These are phyloP conservation scores for Saccostrea echinata DNA, from an alignment of 1,140 invertebrate species.

Conservation along the genomic window DNA sequence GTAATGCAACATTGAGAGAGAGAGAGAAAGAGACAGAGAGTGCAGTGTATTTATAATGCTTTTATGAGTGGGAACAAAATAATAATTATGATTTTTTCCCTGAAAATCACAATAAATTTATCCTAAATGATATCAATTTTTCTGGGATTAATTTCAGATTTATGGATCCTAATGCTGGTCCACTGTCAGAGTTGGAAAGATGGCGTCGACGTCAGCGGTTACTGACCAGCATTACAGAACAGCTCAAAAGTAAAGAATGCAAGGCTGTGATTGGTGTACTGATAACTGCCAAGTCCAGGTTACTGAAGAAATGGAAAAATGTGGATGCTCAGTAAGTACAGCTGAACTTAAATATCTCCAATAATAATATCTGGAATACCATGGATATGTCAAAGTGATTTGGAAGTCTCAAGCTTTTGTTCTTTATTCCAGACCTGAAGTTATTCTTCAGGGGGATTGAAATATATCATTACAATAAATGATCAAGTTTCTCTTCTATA, in stretches of 20 bases:
- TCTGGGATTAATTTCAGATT: slow-evolving; percentile 61
- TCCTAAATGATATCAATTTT: not conserved
- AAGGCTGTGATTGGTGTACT: slow-evolving; percentile 79
- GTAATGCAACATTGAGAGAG: too few species aligned
- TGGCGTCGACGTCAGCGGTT: slow-evolving; percentile 77
- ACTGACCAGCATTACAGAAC: slow-evolving; percentile 78
- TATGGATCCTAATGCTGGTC: slow-evolving; percentile 79
- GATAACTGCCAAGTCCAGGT: slow-evolving; percentile 78
- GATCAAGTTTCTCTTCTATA: too few species aligned
- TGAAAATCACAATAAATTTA: not conserved
- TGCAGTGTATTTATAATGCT: too few species aligned
- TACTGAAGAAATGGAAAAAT: slow-evolving; percentile 79
- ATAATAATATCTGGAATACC: too few species aligned
- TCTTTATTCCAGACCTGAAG: too few species aligned
- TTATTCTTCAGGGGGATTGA: too few species aligned
- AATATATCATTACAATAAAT: too few species aligned
- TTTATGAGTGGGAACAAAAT: not conserved
- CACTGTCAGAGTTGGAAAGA: slow-evolving; percentile 78
- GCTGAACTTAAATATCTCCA: too few species aligned
- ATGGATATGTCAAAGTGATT: too few species aligned
- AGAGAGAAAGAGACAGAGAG: not conserved
- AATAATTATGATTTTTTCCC: not conserved
- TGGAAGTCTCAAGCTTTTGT: too few species aligned
- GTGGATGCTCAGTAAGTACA: slow-evolving; percentile 77
- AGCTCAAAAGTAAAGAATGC: slow-evolving; percentile 80